Evolutionary conservation across 1,140 invertebrate species (phyloP), one percentile per base, ranked within the genome.

Genomic region (Megalonaias nervosa): DNA sequence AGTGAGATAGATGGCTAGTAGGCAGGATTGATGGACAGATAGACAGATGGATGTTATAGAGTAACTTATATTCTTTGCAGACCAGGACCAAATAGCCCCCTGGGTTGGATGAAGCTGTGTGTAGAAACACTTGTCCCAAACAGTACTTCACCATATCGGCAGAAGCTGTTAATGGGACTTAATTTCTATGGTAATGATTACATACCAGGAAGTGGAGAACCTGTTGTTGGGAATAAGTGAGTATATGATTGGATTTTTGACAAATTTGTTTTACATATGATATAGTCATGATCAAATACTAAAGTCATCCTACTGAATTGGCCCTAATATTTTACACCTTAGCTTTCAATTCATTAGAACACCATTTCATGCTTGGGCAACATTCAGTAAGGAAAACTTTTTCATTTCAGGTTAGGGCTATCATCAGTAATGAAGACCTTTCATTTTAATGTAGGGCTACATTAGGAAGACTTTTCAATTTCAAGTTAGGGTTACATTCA

Each of bases 141-240:
- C 21, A 71, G 75, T 58, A 75, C 90, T n/a, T 90, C 92, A 75
- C 90, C 91, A 23, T 93, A 94, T 81, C 91, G 95, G 70, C 85
- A 91, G 12, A 96, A 98, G 92, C 95, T 98, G 70, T 91, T 98
- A 56, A 88, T 98, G 74, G 97, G 97, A 12, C 87, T 98, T 2
- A 99, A 98, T 91, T 97, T 98, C 91, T 99, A 98, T 92, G 97
- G 97, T 13, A 95, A 97, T 89, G 95, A 96, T 84, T 98, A 95
- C 86, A 95, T 94, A 1, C 92, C 94, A 1, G 93, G 94, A 81
- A 95, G 94, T 23, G 94, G 94, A 12, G 94, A 94, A 56, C 93
- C 96, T 2, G 94, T 98, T 82, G 88, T 97, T 23, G 95, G 94
- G 15, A 92, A 93, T 55, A 94, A 96, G 84, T 98, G 95, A 91